Conservation (phyloP, 1,140 invertebrate species). For the Diachasma alloeum region DNA sequence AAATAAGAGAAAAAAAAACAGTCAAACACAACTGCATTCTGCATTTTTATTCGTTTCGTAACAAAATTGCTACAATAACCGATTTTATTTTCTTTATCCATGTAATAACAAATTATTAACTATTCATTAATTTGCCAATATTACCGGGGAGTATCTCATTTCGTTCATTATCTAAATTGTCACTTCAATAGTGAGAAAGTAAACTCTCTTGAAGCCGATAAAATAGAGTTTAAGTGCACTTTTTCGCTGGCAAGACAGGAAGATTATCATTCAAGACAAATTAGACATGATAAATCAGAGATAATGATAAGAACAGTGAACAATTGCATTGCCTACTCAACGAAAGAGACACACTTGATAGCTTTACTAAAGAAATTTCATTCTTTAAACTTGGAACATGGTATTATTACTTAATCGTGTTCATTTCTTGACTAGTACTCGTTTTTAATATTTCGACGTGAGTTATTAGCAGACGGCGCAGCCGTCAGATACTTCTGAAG, state of each 20-base stretch:
- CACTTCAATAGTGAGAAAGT: neutral
- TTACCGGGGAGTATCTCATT: neutral
- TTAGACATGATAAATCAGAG: neutral
- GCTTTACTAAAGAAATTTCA: neutral
- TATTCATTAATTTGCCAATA: constrained; percentile 21
- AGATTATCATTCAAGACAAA: neutral
- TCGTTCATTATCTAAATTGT: neutral
- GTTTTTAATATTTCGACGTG: constrained; percentile 27
- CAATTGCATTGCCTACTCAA: neutral
- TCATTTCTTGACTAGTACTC: constrained; percentile 31
- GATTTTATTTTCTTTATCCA: constrained; percentile 26
- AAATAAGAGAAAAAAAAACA: constrained; percentile 7
- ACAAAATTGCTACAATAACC: constrained; percentile 37
- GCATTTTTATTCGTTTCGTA: constrained; percentile 28
- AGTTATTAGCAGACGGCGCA: constrained; percentile 14
- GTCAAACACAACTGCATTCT: constrained; percentile 10
- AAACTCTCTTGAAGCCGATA: constrained; percentile 20
- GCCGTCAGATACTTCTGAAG: constrained; percentile 41
- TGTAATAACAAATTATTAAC: constrained; percentile 37
- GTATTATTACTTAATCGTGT: neutral
- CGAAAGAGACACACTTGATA: constrained; percentile 13
- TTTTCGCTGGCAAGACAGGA: constrained; percentile 3
- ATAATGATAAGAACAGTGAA: neutral
- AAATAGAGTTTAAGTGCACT: constrained; percentile 21
- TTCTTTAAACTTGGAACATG: neutral